Percentiles rank a stretch among this genome's conserved stretches.
Conservation (phyloP, 1,140 invertebrate genomes). For the Limonius californicus region DNA sequence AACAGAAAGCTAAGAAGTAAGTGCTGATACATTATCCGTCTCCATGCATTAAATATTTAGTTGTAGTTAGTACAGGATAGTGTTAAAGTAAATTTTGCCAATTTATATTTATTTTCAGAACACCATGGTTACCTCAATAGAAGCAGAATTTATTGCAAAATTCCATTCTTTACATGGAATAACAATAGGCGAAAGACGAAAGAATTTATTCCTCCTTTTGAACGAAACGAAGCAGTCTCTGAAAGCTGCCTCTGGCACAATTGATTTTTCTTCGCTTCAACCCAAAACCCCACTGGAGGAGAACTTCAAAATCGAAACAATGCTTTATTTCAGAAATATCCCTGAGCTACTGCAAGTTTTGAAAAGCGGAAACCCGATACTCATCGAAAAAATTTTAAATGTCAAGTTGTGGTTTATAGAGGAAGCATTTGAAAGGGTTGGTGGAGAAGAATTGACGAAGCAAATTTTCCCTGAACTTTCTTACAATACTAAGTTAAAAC, state of each 20-base stretch:
- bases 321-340: not conserved
- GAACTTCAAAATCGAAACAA: not conserved
- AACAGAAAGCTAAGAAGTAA: no score
- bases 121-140: no score
- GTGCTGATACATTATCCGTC: no score
- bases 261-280: not conserved
- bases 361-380: not conserved
- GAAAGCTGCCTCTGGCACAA: not conserved
- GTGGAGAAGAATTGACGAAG: not conserved
- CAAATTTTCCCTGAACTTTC: not conserved
- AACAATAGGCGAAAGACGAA: conserved; percentile 1
- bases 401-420: not conserved
- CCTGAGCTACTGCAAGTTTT: not conserved
- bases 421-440: not conserved
- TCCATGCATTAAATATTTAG: no score
- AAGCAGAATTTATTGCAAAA: not conserved
- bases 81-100: no score
- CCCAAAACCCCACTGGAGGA: not conserved
- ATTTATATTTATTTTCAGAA: no score
- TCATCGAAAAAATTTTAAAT: not conserved
- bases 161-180: not conserved
- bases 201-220: conserved; percentile 1
- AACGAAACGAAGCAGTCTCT: not conserved
- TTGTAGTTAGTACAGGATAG: no score
- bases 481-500: not conserved